Evolutionary conservation across 2,113 vertebrate genomes (phyloP), one percentile per base, ranked within the genome.

Genomic region (Engraulis encrasicolus): DNA sequence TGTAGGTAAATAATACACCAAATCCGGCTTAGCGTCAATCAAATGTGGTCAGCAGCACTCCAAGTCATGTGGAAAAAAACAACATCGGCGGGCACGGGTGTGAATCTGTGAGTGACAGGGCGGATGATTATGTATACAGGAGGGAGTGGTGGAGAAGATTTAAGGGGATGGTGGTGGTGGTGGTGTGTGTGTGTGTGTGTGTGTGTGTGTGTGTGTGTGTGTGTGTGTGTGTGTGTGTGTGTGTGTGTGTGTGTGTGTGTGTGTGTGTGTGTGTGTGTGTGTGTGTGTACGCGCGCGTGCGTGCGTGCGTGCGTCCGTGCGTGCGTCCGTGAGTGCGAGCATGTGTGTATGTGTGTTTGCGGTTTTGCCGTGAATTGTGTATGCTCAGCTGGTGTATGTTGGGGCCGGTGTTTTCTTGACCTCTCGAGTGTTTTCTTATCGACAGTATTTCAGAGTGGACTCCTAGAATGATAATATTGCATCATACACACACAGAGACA

Each of bases 21-120:
- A 83, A 83, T 87, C 81, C 81, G 31, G 81, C 50, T 85, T 83
- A 83, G 83, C 37, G 81, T 82, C 78, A 78, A 38, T 85, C 37
- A 36, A 61, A 74, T 78, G 78, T 37, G 34, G 66, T 85, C 79
- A 81, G 40, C 79, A 81, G 40, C 19, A 34, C 27, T 78, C 78
- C 66, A 61, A 78, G 37, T 58, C 40, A 38, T 23, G 36, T 74
- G 66, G 66, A 74, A 74, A 74, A 74, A 74, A 74, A 74, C 27
- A 78, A 77, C 58, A 45, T 15, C 3, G 15, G 66, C n/a, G 7
- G 40, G 50, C 61, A 50, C 11, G 50, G n/a, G 78, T 74, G 66
- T 74, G 66, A 40, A 31, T 48, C 50, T 40, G 31, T 81, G 40
- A 81, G 54, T 84, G 49, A 54, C 45, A 45, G 78, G 38, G 20